Base-by-base conservation (phyloP, 2,888 invertebrate genomes). In the Stratiomys singularior region DNA sequence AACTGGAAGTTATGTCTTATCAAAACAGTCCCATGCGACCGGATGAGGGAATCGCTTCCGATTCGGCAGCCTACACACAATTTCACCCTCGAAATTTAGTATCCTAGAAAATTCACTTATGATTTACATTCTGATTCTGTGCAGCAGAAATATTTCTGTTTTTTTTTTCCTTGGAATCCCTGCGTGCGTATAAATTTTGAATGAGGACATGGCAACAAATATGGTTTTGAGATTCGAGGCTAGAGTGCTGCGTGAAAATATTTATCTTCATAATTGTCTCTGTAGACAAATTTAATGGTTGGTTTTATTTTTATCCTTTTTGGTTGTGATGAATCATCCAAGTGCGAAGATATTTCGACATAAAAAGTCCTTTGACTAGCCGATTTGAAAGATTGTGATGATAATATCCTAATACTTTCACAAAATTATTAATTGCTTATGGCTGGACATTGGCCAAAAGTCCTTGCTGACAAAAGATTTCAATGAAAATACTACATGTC, bases 1-100 rank as follows among this genome's bases (percentile, higher is more conserved):
- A 71, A 71, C 37, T 46, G 23, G 18, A 67, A 67, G 23, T 67
- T 67, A 71, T 71, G 46, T 25, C 47, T 27, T 71, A 52, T 71
- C 71, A 71, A 52, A 47, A 47, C 13, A 25, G 23, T 23, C 25
- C 52, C 27, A 25, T n/a, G 27, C 25, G 52, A 13, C 21, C 46
- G 21, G 28, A 27, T 27, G 18, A 28, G 28, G 64, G 30, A 28
- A 28, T 30, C 9, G 21, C 60, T 28, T 13, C 7, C 4, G 52
- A 60, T 25, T 60, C 13, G 9, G 18, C 2, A 60, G 25, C 4
- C 11, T 60, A 25, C 4, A 23, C 15, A 21, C 67, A 30, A 30
- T 67, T 44, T 67, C 21, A 67, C 67, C 44, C 67, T 30, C 11
- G 7, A 7, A 67, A 5, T 15, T 64, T 11, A 21, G 44, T 3